phyloP scores from a whole-genome alignment of 1,140 invertebrate species.

The Drosophila punjabiensis region DNA sequence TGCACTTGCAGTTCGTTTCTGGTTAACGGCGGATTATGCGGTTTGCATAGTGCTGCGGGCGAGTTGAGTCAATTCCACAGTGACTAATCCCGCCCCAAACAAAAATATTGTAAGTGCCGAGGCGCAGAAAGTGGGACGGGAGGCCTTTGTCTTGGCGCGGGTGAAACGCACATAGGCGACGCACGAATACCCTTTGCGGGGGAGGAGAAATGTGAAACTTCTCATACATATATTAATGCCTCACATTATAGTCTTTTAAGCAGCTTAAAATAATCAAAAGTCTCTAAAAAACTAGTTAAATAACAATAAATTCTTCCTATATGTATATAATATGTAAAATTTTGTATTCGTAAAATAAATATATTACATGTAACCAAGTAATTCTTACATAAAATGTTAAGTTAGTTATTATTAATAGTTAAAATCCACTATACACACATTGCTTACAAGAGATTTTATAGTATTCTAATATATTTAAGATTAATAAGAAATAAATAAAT shows the following conservation, averaged over 20 bases:
- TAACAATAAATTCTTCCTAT: not conserved
- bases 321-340: not conserved
- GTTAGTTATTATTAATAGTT: too few relatives aligned
- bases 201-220: not conserved
- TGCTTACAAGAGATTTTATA: too few relatives aligned
- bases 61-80: slow-evolving; percentile 44
- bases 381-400: too few relatives aligned
- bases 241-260: not conserved
- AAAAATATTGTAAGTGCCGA: slow-evolving; percentile 27
- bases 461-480: too few relatives aligned
- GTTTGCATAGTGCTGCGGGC: slow-evolving; percentile 22
- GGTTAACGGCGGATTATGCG: slow-evolving; percentile 35
- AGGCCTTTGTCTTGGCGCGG: slow-evolving; percentile 55
- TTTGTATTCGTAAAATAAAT: too few relatives aligned
- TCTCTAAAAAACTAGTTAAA: not conserved
- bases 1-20: slow-evolving; percentile 25
- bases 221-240: not conserved
- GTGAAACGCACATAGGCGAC: slow-evolving; percentile 2
- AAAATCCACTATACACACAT: too few relatives aligned
- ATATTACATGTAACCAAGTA: too few relatives aligned
- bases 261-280: too few relatives aligned
- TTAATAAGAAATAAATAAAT: too few relatives aligned
- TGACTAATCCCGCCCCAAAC: slow-evolving; percentile 71
- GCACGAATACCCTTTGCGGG: slow-evolving; percentile 7
- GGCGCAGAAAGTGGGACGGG: slow-evolving; percentile 44